Evolutionary conservation across 2,113 vertebrate genomes (phyloP).

Genomic region (Macaca nemestrina): DNA sequence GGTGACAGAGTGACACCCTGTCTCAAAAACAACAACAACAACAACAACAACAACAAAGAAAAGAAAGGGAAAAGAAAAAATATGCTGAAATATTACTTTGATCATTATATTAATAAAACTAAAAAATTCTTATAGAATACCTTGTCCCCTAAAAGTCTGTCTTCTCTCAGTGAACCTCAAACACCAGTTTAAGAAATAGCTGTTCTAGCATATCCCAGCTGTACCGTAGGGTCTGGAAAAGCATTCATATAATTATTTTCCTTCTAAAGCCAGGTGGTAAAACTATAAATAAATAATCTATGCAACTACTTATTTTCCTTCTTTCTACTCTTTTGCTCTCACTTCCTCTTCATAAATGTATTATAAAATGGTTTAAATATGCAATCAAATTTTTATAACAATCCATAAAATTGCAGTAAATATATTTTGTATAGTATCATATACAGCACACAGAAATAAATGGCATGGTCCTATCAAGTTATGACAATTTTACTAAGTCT

Average conservation of each 20-base stretch:
- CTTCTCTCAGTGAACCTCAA: neutral
- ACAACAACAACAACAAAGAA: too few relatives aligned
- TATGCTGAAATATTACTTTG: neutral
- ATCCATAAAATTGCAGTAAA: slow-evolving; percentile 21
- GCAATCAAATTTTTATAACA: slow-evolving; percentile 45
- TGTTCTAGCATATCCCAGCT: neutral
- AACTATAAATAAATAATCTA: neutral
- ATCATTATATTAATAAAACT: neutral
- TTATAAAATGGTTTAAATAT: slow-evolving; percentile 44
- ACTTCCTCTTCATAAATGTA: neutral
- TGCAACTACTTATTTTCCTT: neutral
- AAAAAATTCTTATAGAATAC: neutral
- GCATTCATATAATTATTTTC: neutral
- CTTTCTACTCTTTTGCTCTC: neutral
- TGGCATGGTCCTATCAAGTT: neutral
- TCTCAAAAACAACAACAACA: too few relatives aligned
- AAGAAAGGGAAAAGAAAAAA: too few relatives aligned
- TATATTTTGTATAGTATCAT: neutral
- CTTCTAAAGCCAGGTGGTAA: neutral
- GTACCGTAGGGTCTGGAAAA: neutral
- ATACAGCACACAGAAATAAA: neutral
- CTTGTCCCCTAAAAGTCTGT: neutral
- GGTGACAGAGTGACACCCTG: too few relatives aligned
- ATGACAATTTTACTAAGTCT: neutral
- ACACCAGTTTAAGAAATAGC: neutral